A percentile compares a stretch with the other conserved stretches of the same genome.
Evolutionary conservation across 2,888 invertebrate species (phyloP).

Genomic region (Cosmia pyralina): DNA sequence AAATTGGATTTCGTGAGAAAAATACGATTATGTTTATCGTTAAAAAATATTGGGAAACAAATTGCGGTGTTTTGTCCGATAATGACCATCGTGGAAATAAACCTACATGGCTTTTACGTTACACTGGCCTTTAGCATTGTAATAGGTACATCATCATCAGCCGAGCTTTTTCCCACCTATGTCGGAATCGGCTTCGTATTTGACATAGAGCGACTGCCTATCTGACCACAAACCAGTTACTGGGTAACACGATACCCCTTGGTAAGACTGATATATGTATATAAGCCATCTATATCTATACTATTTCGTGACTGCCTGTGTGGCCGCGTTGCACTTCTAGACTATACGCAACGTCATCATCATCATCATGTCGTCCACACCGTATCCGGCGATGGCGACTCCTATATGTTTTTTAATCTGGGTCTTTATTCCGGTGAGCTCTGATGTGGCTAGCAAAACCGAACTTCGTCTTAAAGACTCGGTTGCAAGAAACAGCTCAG

Average conservation of each 20-base stretch:
- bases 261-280: not conserved
- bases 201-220: not conserved
- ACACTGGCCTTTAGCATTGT: not conserved
- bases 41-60: conserved; percentile 30
- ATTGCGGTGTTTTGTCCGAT: conserved; percentile 4
- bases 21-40: conserved; percentile 49
- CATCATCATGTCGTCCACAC: too few species aligned
- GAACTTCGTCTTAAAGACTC: too few species aligned
- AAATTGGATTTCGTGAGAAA: conserved; percentile 50
- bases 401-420: too few species aligned
- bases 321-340: too few species aligned
- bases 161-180: too few species aligned
- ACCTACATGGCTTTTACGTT: not conserved
- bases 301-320: too few species aligned
- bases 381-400: too few species aligned
- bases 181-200: not conserved
- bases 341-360: too few species aligned
- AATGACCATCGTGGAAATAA: not conserved
- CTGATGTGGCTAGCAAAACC: too few species aligned
- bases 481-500: too few species aligned
- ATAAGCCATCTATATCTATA: not conserved
- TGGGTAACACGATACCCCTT: not conserved
- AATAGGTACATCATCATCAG: not conserved
- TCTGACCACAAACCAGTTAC: not conserved
- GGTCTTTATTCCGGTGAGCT: too few species aligned